phyloP scores from a whole-genome alignment of 1,140 invertebrate genomes.

The Asobara japonica region DNA sequence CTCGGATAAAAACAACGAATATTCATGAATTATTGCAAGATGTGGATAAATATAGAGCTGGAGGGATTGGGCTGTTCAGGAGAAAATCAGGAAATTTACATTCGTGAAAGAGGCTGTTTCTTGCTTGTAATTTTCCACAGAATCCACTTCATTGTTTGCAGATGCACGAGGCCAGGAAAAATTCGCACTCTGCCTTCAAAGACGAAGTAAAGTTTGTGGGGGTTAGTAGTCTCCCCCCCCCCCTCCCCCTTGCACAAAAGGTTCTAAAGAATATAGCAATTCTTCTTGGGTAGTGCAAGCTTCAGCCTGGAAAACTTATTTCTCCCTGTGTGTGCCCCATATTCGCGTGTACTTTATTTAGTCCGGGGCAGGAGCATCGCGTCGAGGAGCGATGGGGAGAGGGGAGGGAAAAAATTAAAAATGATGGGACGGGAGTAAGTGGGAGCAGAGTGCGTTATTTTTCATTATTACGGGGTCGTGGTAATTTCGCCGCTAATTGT shows the following conservation, averaged over 20 bases:
- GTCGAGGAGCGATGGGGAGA: background rate
- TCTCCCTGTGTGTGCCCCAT: slow-evolving; percentile 8
- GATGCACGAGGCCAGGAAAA: background rate
- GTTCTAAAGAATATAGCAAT: slow-evolving; percentile 29
- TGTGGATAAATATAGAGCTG: too few species aligned
- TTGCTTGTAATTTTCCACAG: background rate
- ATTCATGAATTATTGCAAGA: too few species aligned
- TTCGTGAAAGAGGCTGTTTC: background rate
- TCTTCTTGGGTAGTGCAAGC: slow-evolving; percentile 14
- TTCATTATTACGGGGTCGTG: slow-evolving; percentile 15
- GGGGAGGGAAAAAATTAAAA: slow-evolving; percentile 4
- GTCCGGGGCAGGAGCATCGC: background rate
- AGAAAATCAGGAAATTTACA: background rate
- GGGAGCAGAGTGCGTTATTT: slow-evolving; percentile 26
- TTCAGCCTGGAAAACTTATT: slow-evolving; percentile 45
- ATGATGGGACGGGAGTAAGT: slow-evolving; percentile 29
- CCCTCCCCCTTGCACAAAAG: background rate
- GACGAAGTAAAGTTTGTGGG: background rate
- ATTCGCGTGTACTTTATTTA: slow-evolving; percentile 48
- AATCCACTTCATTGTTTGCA: background rate
- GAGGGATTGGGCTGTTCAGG: background rate
- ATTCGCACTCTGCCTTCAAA: background rate
- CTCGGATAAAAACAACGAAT: too few species aligned
- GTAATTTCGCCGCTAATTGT: slow-evolving; percentile 34
- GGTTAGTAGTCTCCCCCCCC: too few species aligned